Evolutionary conservation across 2,888 invertebrate genomes (phyloP), one percentile per base, ranked within the genome.

Genomic region (Cistogaster globosa): DNA sequence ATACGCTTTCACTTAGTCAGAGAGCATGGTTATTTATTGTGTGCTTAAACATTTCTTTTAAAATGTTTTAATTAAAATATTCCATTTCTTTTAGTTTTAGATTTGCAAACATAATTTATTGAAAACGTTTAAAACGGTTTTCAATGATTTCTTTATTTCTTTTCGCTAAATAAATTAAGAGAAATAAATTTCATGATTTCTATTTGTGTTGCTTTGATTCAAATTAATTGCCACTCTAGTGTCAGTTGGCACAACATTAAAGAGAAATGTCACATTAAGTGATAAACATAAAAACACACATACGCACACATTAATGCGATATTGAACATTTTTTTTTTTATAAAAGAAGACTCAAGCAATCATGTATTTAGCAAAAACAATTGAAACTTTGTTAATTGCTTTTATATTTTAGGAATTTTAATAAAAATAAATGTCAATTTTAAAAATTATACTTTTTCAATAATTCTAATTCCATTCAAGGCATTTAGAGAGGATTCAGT

Each of bases 181-280:
- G 8, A 69, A 63, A 38, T 62, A 9, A 58, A 32, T 45, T 45
- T 55, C n/a, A 63, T n/a, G 26, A 32, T 53, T 74, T 18, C 20
- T 20, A 8, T 20, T 60, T 68, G 55, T 60, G 16, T 42, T 42
- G 42, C 42, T 42, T 32, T 42, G 42, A 42, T 12, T 42, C 74
- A 90, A 90, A 91, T 91, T 90, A 91, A 91, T 91, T 90, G 90
- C 90, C 77, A 63, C 89, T 89, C 88, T 90, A 89, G 89, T 87
- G 88, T 88, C 72, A 79, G 88, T 91, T 91, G 90, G 90, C 91
- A 91, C 88, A 86, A 89, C 89, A 88, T 90, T 90, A 90, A 91
- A 91, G 90, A 89, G 89, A 91, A 90, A 90, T 91, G 90, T 90
- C 90, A 90, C 87, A 69, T 79, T 75, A 72, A 71, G n/a, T 65